These are phyloP conservation scores for Phaethon lepturus DNA, from an alignment of 2,113 vertebrate species.

Conservation along the genomic window DNA sequence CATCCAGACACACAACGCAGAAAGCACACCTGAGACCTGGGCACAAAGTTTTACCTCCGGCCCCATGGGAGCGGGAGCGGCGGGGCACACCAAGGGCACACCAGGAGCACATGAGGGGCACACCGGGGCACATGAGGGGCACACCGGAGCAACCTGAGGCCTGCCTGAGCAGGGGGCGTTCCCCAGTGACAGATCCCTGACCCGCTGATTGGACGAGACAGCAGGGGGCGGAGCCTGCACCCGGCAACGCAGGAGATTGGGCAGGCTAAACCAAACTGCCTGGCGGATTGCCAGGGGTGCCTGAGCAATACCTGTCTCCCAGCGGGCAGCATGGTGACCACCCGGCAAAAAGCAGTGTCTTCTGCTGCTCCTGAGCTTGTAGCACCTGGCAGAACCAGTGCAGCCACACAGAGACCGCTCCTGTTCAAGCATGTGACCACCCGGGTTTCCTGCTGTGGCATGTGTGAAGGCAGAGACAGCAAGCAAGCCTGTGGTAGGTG, in stretches of 20 bases:
- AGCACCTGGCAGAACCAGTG: background rate
- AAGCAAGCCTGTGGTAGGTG: background rate
- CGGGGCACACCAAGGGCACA: too few species aligned
- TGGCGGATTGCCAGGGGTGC: background rate
- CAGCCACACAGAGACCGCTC: background rate
- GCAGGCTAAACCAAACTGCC: background rate
- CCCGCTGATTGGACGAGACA: background rate
- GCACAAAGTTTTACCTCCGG: background rate
- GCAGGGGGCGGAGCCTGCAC: too few species aligned
- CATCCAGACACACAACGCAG: too few species aligned
- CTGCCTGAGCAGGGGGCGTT: too few species aligned
- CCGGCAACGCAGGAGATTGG: background rate
- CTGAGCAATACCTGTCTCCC: fast-evolving
- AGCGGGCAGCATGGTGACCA: background rate
- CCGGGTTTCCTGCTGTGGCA: background rate
- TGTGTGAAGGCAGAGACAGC: too few species aligned
- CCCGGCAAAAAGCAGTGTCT: background rate
- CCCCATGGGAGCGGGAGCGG: too few species aligned
- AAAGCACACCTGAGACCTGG: too few species aligned
- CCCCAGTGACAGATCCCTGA: too few species aligned
- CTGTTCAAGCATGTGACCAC: background rate
- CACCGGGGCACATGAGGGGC: too few species aligned
- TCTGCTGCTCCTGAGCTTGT: background rate
- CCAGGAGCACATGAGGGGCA: too few species aligned
- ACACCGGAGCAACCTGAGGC: too few species aligned